These are phyloP conservation scores for Dynastes tityus DNA, from an alignment of 2,888 invertebrate genomes.

Conservation along the genomic window DNA sequence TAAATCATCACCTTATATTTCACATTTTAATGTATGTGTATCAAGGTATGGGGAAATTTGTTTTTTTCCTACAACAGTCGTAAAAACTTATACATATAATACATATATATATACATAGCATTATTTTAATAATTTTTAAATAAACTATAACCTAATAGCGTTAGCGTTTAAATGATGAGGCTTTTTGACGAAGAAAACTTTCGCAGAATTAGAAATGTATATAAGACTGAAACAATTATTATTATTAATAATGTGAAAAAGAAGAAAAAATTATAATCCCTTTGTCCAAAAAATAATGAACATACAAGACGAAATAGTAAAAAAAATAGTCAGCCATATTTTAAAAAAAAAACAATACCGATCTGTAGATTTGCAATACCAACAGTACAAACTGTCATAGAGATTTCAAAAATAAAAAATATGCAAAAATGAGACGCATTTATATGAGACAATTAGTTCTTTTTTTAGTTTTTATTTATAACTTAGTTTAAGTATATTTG, in stretches of 20 bases:
- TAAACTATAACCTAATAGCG: constrained; percentile 35
- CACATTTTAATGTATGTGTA: constrained; percentile 13
- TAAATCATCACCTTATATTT: constrained; percentile 6
- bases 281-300: constrained; percentile 57
- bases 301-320: constrained; percentile 3
- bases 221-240: constrained; percentile 60
- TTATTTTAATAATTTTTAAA: no score
- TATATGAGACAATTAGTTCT: constrained; percentile 36
- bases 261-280: constrained; percentile 43
- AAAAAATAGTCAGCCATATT: constrained; percentile 37
- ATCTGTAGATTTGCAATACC: constrained; percentile 57
- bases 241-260: constrained; percentile 42
- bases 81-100: not conserved
- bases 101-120: not conserved
- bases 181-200: constrained; percentile 51
- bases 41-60: constrained; percentile 43
- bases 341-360: constrained; percentile 49
- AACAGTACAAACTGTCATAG: constrained; percentile 59
- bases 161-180: constrained; percentile 51
- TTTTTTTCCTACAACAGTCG: constrained; percentile 17
- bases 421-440: not conserved
- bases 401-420: not conserved
- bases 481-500: not conserved
- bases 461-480: not conserved
- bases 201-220: constrained; percentile 57